Percentiles rank a stretch among this genome's conserved stretches.
Conservation (phyloP, 1,140 invertebrate species). For the Octopus bimaculoides region DNA sequence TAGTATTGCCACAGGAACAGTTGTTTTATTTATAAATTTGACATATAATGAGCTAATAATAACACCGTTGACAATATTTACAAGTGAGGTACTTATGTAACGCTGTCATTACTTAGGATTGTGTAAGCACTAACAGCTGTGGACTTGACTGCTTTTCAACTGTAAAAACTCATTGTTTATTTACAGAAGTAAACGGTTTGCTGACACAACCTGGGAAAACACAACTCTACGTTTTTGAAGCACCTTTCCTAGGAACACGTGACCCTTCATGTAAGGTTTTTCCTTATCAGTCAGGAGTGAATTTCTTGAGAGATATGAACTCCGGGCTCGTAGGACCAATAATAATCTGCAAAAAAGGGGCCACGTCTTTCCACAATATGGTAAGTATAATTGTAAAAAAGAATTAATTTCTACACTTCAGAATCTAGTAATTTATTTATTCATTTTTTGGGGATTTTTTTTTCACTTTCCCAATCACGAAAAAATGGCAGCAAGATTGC, state of each 20-base stretch:
- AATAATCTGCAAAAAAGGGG: slow-evolving; percentile 34
- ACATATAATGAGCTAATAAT: too few relatives aligned
- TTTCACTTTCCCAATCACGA: too few relatives aligned
- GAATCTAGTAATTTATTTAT: too few relatives aligned
- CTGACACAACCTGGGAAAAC: not conserved
- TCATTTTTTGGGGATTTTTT: too few relatives aligned
- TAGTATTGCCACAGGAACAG: too few relatives aligned
- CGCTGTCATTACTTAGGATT: not conserved
- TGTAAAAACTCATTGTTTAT: not conserved
- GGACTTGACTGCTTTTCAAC: not conserved
- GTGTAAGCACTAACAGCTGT: not conserved
- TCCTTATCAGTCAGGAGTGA: slow-evolving; percentile 37
- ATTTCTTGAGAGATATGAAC: slow-evolving; percentile 29
- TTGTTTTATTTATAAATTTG: too few relatives aligned
- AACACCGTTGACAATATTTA: too few relatives aligned
- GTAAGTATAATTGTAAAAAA: not conserved
- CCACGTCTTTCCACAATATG: not conserved
- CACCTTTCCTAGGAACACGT: not conserved
- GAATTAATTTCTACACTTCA: too few relatives aligned
- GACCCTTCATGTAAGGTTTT: slow-evolving; percentile 35
- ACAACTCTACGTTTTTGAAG: not conserved
- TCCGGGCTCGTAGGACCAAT: slow-evolving; percentile 39
- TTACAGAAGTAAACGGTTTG: not conserved
- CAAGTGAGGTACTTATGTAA: not conserved
- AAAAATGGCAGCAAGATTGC: too few relatives aligned